Conservation (phyloP, 2,888 invertebrate genomes). For the Ophioninae sp. region DNA sequence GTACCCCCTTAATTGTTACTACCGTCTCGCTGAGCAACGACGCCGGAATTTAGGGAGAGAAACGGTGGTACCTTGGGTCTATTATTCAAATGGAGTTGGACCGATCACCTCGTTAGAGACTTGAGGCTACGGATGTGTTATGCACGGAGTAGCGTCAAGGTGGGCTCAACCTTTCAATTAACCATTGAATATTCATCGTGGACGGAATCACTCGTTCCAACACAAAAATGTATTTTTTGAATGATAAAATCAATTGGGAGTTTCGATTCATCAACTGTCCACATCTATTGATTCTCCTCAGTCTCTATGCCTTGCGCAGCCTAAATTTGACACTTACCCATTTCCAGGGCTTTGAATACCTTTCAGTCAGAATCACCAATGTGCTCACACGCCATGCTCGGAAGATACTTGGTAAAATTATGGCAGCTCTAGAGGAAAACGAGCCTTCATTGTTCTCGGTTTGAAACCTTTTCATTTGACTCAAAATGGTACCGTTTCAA, state of each 20-base stretch:
- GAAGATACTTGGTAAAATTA: background rate
- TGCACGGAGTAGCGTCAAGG: constrained; percentile 29
- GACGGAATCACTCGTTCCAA: background rate
- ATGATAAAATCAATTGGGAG: background rate
- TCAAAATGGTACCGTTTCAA: background rate
- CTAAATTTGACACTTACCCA: too few species aligned
- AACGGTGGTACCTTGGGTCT: constrained; percentile 35
- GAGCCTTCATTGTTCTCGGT: background rate
- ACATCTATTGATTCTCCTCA: background rate
- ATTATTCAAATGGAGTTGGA: constrained; percentile 66
- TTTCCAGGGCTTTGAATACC: too few species aligned
- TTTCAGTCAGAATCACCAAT: too few species aligned
- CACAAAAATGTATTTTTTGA: background rate
- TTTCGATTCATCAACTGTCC: background rate
- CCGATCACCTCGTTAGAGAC: constrained; percentile 69
- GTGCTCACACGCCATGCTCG: too few species aligned
- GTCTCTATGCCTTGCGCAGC: too few species aligned
- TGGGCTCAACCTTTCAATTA: constrained; percentile 18
- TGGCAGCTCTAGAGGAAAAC: background rate
- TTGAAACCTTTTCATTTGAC: background rate
- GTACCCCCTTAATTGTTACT: constrained; percentile 59
- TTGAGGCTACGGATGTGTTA: constrained; percentile 65
- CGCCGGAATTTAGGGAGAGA: constrained; percentile 12
- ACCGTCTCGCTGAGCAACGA: constrained; percentile 29
- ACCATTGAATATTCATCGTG: constrained; percentile 26